Evolutionary conservation across 1,140 invertebrate species (phyloP), one percentile per base, ranked within the genome.

Genomic region (Tetramorium alpestre): DNA sequence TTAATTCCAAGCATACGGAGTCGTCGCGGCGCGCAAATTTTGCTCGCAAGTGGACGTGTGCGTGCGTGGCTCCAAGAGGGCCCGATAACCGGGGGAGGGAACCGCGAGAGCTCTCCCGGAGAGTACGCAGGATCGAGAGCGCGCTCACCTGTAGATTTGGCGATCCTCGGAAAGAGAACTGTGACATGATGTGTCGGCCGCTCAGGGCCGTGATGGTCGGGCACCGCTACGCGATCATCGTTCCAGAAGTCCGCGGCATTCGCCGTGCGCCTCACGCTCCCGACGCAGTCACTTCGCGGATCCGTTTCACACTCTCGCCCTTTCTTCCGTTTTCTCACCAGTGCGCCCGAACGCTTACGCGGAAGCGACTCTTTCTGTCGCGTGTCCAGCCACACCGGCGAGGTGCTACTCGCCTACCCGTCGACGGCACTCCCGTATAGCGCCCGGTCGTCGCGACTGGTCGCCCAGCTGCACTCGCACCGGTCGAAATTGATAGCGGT

Each of bases 111-210:
- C 38, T 22, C 33, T 41, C 33, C 8, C 56, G 22, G 41, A 22
- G 65, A 75, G 28, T 38, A 56, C 69, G 69, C 28, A n/a, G 47
- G 69, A 76, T 84, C 56, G 58, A 41, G 8, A 18, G 44, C 38
- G 80, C 28, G 90, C 94, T 95, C 94, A 97, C 96, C 96, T 96
- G 96, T 94, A 96, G 96, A 95, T 96, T 96, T 93, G 96, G 96
- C 92, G 96, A 97, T 95, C 96, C 96, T 95, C 96, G 95, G 93
- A 96, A 96, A 93, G 96, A 96, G 96, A 96, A 96, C 96, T 96
- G 96, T 96, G 96, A 96, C 96, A 96, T 96, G 96, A 93, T 96
- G 96, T 95, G 96, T 95, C 96, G 95, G 95, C 96, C 96, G 95
- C 94, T 94, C 91, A 94, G 94, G 95, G 94, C 94, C 94, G 94